phyloP scores from a whole-genome alignment of 2,113 vertebrate genomes.

The Crocuta crocuta region DNA sequence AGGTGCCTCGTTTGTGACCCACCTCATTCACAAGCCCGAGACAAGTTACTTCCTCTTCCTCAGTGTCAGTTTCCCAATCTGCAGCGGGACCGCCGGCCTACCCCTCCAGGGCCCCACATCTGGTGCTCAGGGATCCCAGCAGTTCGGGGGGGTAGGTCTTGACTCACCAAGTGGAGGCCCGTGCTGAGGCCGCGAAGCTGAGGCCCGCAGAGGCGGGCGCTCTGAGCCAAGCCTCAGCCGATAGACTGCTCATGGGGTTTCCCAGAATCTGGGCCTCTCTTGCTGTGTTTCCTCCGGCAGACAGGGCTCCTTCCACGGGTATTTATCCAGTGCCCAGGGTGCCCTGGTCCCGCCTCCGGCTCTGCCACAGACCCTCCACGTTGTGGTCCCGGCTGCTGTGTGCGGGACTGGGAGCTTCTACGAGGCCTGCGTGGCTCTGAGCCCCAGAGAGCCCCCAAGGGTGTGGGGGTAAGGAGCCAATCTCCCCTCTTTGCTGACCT shows the following conservation, averaged over 20 bases:
- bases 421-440: background rate
- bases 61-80: background rate
- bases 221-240: background rate
- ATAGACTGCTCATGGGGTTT: fast-evolving
- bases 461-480: background rate
- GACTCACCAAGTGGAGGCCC: background rate
- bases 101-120: background rate
- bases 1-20: background rate
- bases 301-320: fast-evolving
- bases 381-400: background rate
- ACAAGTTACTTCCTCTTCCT: background rate
- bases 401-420: background rate
- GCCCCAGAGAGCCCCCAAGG: background rate
- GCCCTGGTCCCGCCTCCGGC: background rate
- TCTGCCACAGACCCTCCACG: background rate
- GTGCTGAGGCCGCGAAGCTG: fast-evolving
- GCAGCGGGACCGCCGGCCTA: background rate
- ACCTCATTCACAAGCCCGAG: background rate
- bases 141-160: background rate
- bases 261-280: background rate
- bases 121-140: background rate
- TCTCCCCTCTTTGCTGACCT: background rate
- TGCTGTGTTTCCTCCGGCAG: no score
- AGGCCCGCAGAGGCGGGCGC: background rate
- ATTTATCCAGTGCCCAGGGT: background rate